Evolutionary conservation across 2,113 vertebrate species (phyloP), one percentile per base, ranked within the genome.

Genomic region (Misgurnus mizolepis): DNA sequence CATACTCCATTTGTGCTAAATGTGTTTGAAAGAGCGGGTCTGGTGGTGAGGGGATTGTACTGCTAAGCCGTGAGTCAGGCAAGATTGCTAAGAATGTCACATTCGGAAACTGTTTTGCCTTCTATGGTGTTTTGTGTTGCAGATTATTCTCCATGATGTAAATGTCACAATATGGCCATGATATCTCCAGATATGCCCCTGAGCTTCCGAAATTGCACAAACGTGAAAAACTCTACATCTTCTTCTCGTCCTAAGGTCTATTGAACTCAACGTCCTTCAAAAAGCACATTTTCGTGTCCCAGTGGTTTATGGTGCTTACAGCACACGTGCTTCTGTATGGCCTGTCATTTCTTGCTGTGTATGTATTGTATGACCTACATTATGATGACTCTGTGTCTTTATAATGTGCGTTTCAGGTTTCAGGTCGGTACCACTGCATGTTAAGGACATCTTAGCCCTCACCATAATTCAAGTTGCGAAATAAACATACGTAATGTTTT

Each of bases 161-260:
- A 81, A 80, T 82, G 77, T 56, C 82, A 83, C 22, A 65, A 82
- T 61, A 79, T 76, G 68, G 60, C 64, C 66, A 72, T 34, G 15
- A 45, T 67, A 64, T n/a, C 53, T 71, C 78, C 78, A 80, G 65
- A 73, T 73, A 45, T 14, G 47, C 47, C 71, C 34, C 55, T 3
- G 43, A 61, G 71, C 74, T 76, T 67, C 60, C 64, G 45, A 43
- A 64, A 80, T 76, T 40, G 34, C 18, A 53, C 10, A 34, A 70
- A 71, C 62, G 62, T 64, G 65, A 72, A 64, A 78, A 71, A 14
- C 8, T 7, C 4, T 17, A 34, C 17, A 5, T 40, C 64, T 39
- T 53, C 5, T 60, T 56, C 58, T 58, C 62, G 39, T 64, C 71
- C 34, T 81, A 17, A 49, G 78, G 64, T 14, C 58, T 55, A 45